Evolutionary conservation across 2,888 invertebrate species (phyloP).

Genomic region (Protonemura montana): DNA sequence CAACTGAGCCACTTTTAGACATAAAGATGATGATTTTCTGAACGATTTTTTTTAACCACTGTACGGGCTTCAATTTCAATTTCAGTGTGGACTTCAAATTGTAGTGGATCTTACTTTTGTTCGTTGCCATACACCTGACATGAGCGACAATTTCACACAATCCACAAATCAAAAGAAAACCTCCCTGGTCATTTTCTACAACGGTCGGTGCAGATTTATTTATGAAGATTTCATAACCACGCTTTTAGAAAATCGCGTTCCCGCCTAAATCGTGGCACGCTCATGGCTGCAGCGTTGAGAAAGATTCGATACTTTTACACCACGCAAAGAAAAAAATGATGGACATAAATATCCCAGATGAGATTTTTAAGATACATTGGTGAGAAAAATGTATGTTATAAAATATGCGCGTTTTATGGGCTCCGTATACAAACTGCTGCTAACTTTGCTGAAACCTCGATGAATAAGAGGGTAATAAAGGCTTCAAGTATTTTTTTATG

Average conservation of each 20-base stretch:
- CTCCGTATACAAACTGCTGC: constrained; percentile 30
- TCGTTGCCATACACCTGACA: neutral
- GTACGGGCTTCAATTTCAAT: too few species aligned
- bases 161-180: neutral
- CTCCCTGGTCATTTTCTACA: neutral
- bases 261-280: neutral
- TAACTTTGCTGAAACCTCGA: constrained; percentile 30
- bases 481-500: constrained; percentile 35
- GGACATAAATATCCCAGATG: constrained; percentile 26
- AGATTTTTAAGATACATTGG: constrained; percentile 34
- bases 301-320: constrained; percentile 4
- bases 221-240: neutral
- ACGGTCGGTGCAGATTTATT: neutral
- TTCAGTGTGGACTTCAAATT: too few species aligned
- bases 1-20: neutral
- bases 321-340: constrained; percentile 9
- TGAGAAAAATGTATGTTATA: constrained; percentile 17
- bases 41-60: neutral
- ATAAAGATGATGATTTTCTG: neutral
- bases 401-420: constrained; percentile 38
- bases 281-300: neutral
- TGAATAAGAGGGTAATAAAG: constrained; percentile 37
- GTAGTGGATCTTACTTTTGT: too few species aligned
- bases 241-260: neutral
- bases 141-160: neutral